These are phyloP conservation scores for Anolis apletophallus DNA, from an alignment of 2,797 vertebrate species.

Conservation along the genomic window DNA sequence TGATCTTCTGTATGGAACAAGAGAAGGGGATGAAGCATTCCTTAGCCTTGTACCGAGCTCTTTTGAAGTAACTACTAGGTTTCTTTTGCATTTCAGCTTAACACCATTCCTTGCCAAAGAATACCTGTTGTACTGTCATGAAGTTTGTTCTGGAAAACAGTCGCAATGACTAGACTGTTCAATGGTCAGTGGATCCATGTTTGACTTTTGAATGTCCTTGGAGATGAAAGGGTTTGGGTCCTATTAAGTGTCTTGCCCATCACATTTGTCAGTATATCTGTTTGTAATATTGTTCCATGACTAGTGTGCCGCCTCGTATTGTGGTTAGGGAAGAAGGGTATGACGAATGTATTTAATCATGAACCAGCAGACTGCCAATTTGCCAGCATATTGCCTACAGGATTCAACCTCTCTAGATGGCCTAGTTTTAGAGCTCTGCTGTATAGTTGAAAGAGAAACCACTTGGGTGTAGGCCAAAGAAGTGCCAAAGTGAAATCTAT, in stretches of 20 bases:
- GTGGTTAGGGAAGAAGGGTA: constrained; percentile 28
- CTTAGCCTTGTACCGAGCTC: constrained; percentile 86
- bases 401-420: constrained; percentile 39
- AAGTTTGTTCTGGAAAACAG: constrained; percentile 69
- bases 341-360: constrained; percentile 59
- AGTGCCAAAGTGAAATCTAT: constrained; percentile 11
- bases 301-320: constrained; percentile 56
- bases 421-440: constrained; percentile 47
- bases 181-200: constrained; percentile 58
- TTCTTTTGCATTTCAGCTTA: constrained; percentile 60
- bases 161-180: constrained; percentile 56
- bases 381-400: constrained; percentile 49
- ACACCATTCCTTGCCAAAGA: constrained; percentile 80
- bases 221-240: constrained; percentile 47
- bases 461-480: constrained; percentile 36
- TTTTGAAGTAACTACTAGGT: constrained; percentile 79
- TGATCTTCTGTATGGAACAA: constrained; percentile 94
- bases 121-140: constrained; percentile 66
- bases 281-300: constrained; percentile 49
- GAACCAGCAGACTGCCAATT: constrained; percentile 47
- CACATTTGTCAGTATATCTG: constrained; percentile 45
- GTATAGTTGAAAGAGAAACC: constrained; percentile 37
- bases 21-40: constrained; percentile 86
- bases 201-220: constrained; percentile 47
- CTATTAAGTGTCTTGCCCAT: constrained; percentile 19